phyloP scores from a whole-genome alignment of 2,113 vertebrate species.

The Lethenteron camtschaticum region DNA sequence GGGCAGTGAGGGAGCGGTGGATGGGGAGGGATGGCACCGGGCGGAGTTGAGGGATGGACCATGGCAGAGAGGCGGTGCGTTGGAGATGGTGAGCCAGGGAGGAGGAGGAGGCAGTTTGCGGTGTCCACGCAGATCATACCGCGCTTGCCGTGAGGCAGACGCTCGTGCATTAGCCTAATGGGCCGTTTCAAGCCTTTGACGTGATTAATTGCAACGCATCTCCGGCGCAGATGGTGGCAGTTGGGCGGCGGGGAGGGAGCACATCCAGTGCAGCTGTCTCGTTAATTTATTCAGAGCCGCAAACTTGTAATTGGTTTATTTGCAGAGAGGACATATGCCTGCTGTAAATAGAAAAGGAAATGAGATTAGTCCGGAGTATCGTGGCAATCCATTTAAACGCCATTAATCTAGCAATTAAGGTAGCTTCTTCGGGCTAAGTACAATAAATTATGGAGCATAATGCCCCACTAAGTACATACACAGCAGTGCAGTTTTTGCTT shows the following conservation, averaged over 20 bases:
- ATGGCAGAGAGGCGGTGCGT: no score
- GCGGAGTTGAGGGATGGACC: no score
- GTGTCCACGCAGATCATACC: background rate
- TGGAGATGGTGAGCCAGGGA: background rate
- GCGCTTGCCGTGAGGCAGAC: background rate
- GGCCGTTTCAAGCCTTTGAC: constrained; percentile 2
- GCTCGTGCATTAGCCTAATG: constrained; percentile 6
- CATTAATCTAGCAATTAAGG: constrained; percentile 6
- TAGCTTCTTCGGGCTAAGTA: background rate
- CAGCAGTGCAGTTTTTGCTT: no score
- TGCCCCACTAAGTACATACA: background rate
- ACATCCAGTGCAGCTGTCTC: background rate
- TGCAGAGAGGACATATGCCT: constrained; percentile 2
- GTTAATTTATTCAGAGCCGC: constrained; percentile 4
- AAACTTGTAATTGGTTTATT: constrained; percentile 5
- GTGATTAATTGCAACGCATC: constrained; percentile 1
- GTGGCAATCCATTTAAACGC: constrained; percentile 6
- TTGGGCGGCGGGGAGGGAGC: constrained; percentile 1
- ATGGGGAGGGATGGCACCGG: no score
- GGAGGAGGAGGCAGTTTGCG: background rate
- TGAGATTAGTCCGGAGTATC: constrained; percentile 3
- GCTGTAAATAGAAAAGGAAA: constrained; percentile 4
- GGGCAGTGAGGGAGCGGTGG: no score
- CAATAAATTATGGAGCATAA: constrained; percentile 5
- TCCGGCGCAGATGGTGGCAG: constrained; percentile 4